phyloP scores from a whole-genome alignment of 2,888 invertebrate genomes.

The Pheosia tremula region DNA sequence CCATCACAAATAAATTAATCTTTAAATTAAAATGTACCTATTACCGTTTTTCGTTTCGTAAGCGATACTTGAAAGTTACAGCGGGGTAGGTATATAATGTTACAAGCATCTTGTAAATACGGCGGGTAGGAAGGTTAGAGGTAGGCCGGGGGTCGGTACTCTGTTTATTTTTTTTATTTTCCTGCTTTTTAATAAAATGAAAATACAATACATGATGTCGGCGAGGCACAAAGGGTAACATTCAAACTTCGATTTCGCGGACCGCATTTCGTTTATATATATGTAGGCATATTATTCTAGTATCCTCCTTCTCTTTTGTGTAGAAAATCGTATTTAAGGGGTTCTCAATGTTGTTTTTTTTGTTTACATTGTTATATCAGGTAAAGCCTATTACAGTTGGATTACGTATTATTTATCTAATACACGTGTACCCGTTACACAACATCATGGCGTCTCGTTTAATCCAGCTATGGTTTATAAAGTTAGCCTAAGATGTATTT shows the following conservation, averaged over 20 bases:
- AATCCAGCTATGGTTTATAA: too few relatives aligned
- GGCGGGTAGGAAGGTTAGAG: neutral
- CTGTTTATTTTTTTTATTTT: constrained; percentile 62
- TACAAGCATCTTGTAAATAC: neutral
- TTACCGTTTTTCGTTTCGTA: neutral
- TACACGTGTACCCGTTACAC: too few relatives aligned
- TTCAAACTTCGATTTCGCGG: constrained; percentile 59
- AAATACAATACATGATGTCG: constrained; percentile 57
- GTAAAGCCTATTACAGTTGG: too few relatives aligned
- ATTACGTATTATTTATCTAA: too few relatives aligned
- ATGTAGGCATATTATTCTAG: constrained; percentile 43
- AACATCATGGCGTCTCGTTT: too few relatives aligned
- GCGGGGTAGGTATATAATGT: too few relatives aligned
- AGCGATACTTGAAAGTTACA: too few relatives aligned
- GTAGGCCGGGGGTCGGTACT: constrained; percentile 19
- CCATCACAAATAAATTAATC: too few relatives aligned
- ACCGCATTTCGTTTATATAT: constrained; percentile 53
- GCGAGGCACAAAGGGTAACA: constrained; percentile 58
- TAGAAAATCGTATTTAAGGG: constrained; percentile 10
- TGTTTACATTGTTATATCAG: too few relatives aligned
- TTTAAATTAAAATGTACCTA: too few relatives aligned
- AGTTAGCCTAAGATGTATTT: constrained; percentile 15
- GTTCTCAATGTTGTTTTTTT: too few relatives aligned
- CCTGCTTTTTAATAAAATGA: constrained; percentile 63
- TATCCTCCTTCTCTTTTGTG: constrained; percentile 24